phyloP scores from a whole-genome alignment of 2,888 invertebrate genomes.

The Cantharis flavilabris region DNA sequence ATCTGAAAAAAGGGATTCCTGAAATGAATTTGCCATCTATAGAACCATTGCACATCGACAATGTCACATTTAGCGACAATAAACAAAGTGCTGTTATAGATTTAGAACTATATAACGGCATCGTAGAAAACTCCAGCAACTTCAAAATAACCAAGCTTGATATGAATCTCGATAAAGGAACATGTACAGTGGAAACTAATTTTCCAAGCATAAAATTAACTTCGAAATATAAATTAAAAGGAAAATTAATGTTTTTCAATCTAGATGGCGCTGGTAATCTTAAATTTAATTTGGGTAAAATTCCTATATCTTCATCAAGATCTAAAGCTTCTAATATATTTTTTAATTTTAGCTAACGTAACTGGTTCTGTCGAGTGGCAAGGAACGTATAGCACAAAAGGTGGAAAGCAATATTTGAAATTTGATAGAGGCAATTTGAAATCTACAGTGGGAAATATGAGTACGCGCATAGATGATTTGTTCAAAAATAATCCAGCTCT shows the following conservation, averaged over 20 bases:
- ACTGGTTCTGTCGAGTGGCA: not conserved
- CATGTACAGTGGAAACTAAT: not conserved
- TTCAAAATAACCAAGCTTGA: slow-evolving; percentile 36
- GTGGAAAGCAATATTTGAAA: not conserved
- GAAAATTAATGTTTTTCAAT: slow-evolving; percentile 41
- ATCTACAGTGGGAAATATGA: slow-evolving; percentile 27
- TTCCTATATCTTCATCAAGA: not conserved
- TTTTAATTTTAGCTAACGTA: not conserved
- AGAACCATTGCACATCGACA: slow-evolving; percentile 44
- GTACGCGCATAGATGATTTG: slow-evolving; percentile 37
- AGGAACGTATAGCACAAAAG: not conserved
- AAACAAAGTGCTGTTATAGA: slow-evolving; percentile 33
- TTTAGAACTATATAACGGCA: slow-evolving; percentile 37
- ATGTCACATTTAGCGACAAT: slow-evolving; percentile 41
- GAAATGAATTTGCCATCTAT: slow-evolving; percentile 46
- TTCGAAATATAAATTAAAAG: slow-evolving; percentile 43
- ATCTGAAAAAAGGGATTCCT: slow-evolving; percentile 46
- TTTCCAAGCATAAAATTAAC: slow-evolving; percentile 34
- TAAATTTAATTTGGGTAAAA: not conserved
- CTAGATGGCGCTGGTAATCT: slow-evolving; percentile 20
- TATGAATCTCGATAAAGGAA: not conserved
- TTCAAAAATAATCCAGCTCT: slow-evolving; percentile 40
- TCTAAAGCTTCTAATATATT: not conserved
- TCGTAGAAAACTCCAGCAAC: slow-evolving; percentile 35
- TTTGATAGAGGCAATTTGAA: not conserved